phyloP scores from a whole-genome alignment of 2,797 vertebrate species.

The Bradypus variegatus region DNA sequence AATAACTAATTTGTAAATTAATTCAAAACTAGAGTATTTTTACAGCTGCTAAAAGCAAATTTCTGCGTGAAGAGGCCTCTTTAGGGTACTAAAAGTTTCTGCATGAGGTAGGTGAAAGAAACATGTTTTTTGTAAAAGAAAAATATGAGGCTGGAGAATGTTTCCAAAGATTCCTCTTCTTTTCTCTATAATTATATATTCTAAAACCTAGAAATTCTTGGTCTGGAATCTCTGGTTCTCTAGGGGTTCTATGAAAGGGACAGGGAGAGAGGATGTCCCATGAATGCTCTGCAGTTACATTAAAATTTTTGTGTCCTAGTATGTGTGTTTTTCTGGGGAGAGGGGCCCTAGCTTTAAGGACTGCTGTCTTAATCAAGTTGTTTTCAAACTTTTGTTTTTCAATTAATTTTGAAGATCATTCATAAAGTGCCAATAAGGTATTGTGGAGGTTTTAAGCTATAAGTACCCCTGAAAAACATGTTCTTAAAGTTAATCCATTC shows the following conservation, averaged over 20 bases:
- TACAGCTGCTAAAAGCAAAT: conserved; percentile 30
- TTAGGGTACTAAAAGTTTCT: conserved; percentile 38
- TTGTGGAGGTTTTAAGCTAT: too few relatives aligned
- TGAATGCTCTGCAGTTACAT: background rate
- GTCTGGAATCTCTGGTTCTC: background rate
- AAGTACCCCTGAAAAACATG: too few relatives aligned
- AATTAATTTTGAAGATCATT: background rate
- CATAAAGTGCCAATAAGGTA: background rate
- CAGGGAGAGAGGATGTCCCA: background rate
- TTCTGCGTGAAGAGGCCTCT: conserved; percentile 59
- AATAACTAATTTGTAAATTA: conserved; percentile 23
- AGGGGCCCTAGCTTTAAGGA: background rate
- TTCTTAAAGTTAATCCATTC: too few relatives aligned
- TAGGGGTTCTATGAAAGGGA: background rate
- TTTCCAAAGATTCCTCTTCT: background rate
- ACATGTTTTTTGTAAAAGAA: background rate
- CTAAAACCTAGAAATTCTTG: background rate
- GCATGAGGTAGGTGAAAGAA: conserved; percentile 1
- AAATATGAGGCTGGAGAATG: background rate
- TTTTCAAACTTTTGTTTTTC: conserved; percentile 9
- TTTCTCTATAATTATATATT: background rate
- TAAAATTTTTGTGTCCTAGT: background rate
- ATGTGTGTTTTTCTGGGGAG: background rate
- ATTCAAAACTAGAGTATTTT: conserved; percentile 21
- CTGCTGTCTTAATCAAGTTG: background rate